Percentiles rank a stretch among this genome's conserved stretches.
phyloP scores from a whole-genome alignment of 2,888 invertebrate genomes.

The Tipula unca region DNA sequence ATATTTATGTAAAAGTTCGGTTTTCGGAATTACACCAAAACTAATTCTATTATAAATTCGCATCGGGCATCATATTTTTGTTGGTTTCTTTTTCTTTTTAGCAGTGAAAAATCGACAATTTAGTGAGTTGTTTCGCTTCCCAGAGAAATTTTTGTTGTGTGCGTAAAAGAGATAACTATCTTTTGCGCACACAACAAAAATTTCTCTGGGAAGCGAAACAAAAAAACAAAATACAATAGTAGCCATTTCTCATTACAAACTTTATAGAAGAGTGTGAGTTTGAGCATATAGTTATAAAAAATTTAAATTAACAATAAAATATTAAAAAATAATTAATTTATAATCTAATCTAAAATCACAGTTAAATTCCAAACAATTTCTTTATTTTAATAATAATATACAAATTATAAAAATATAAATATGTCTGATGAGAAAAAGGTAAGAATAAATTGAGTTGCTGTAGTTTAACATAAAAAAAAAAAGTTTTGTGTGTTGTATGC shows the following conservation, averaged over 20 bases:
- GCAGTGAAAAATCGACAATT: neutral
- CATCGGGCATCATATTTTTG: neutral
- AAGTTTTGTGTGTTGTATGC: neutral
- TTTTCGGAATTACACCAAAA: neutral
- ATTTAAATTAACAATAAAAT: neutral
- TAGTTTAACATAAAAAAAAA: neutral
- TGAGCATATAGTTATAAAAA: neutral
- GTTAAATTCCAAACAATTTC: neutral
- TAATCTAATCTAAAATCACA: neutral
- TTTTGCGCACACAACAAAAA: neutral
- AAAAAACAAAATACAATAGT: neutral
- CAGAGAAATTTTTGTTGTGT: neutral
- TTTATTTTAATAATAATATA: neutral
- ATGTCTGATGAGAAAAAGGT: conserved; percentile 36
- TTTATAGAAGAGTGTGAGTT: neutral
- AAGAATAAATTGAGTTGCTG: neutral
- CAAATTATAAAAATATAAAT: conserved; percentile 26
- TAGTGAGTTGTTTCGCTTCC: neutral
- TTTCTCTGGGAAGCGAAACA: neutral
- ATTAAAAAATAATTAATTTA: neutral
- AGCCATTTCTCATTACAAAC: conserved; percentile 14
- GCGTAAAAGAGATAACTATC: neutral
- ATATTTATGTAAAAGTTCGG: neutral
- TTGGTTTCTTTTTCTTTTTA: neutral
- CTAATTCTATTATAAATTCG: neutral